These are phyloP conservation scores for Leptoteleia sp. DNA, from an alignment of 1,140 invertebrate genomes.

Conservation along the genomic window DNA sequence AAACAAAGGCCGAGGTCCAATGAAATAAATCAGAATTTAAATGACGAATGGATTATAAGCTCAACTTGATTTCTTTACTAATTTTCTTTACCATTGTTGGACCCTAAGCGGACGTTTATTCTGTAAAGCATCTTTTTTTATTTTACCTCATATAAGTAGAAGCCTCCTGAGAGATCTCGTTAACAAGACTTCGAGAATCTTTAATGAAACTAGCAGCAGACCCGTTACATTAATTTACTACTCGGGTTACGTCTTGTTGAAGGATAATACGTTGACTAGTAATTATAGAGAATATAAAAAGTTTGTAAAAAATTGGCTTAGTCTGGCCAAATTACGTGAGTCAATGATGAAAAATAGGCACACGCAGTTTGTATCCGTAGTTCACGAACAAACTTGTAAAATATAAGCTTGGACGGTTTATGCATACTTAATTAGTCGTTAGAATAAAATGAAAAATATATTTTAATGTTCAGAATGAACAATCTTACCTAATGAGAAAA, in stretches of 20 bases:
- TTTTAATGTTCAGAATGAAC: too few species aligned
- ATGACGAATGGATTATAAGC: conserved; percentile 52
- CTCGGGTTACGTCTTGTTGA: conserved; percentile 47
- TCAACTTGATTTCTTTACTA: conserved; percentile 62
- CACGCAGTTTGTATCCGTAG: not conserved
- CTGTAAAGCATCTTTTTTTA: conserved; percentile 39
- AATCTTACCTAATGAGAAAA: too few species aligned
- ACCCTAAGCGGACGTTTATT: conserved; percentile 17
- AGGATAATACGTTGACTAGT: conserved; percentile 20
- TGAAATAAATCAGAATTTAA: conserved; percentile 63
- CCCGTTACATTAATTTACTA: conserved; percentile 45
- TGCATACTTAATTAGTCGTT: conserved; percentile 6
- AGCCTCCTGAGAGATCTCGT: conserved; percentile 53
- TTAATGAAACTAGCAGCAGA: conserved; percentile 39
- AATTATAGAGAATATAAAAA: conserved; percentile 43
- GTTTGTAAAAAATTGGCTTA: conserved; percentile 29
- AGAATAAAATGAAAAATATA: too few species aligned
- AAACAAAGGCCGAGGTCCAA: conserved; percentile 16
- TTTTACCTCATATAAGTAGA: conserved; percentile 40
- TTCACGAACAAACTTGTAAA: conserved; percentile 3
- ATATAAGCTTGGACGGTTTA: conserved; percentile 4
- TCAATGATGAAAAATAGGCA: conserved; percentile 5
- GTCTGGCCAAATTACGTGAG: conserved; percentile 15
- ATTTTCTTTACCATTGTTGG: conserved; percentile 60
- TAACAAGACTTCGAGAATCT: conserved; percentile 63